These are phyloP conservation scores for Cyclophora punctaria DNA, from an alignment of 2,888 invertebrate genomes.

Conservation along the genomic window DNA sequence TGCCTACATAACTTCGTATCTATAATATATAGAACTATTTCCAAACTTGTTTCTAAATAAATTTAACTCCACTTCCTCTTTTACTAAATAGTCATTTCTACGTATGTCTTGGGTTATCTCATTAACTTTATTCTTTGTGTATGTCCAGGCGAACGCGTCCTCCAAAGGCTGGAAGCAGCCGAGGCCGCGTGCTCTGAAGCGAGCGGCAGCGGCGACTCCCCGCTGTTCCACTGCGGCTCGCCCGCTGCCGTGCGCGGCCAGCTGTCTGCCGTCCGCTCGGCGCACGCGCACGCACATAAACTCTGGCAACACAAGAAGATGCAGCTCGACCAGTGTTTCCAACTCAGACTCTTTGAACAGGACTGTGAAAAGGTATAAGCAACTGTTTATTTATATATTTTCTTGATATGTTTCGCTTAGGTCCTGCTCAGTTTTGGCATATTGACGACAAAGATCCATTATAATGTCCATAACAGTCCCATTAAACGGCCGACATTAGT, in stretches of 20 bases:
- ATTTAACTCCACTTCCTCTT: no score
- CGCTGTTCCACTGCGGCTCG: constrained; percentile 83
- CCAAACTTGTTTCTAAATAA: background rate
- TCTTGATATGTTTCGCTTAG: background rate
- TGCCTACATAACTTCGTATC: no score
- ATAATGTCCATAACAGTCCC: no score
- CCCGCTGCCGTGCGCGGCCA: constrained; percentile 85
- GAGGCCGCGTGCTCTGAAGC: constrained; percentile 74
- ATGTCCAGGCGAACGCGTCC: constrained; percentile 78
- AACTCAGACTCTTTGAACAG: constrained; percentile 95
- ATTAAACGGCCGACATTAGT: no score
- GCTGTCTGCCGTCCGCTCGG: constrained; percentile 89
- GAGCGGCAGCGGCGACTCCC: constrained; percentile 77
- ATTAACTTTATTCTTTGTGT: background rate
- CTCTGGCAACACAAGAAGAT: constrained; percentile 96
- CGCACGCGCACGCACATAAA: constrained; percentile 92
- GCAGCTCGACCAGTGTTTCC: constrained; percentile 96
- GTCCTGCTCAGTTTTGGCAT: no score
- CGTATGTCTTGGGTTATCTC: background rate
- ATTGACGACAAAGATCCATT: no score
- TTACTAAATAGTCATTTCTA: background rate
- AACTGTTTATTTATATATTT: background rate
- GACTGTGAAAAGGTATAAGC: constrained; percentile 91
- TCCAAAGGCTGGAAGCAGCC: constrained; percentile 77
- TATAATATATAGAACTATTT: constrained; percentile 2